Base-by-base conservation (phyloP, 2,797 vertebrate genomes). In the Pristis pectinata region DNA sequence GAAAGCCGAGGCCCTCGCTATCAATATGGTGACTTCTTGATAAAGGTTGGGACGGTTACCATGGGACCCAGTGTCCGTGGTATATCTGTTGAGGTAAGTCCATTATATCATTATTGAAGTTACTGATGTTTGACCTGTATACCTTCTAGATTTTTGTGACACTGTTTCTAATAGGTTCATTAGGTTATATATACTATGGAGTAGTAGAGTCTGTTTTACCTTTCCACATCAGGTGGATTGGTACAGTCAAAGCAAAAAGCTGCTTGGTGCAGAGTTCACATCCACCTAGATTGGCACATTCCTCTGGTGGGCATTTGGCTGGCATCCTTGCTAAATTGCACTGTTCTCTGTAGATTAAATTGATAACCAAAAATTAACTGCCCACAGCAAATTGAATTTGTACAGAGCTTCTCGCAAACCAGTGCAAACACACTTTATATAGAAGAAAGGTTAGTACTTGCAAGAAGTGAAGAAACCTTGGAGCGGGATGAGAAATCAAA, bases 51-150 rank as follows among this genome's bases (percentile, higher is more conserved):
- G 95, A 98, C 98, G 0, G 98, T 99, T 49, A 98, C 98, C 0
- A 99, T 99, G 98, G 98, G 98, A 95, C 99, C 98, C 96, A 99
- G 98, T 0, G 98, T 98, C 80, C 97, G 98, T 24, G 99, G 99
- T 82, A 99, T 99, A 93, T 98, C 99, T 0, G 98, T 99, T 94
- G 99, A 99, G 98, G 99, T 99, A 96, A 96, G 97, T 94, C 24
- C 94, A 72, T 11, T 13, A 49, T 17, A 37, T 41, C 6, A 6
- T 0, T 22, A 9, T 72, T 76, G 93, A n/a, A 34, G 24, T 67
- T 76, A 15, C 7, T 11, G 64, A 17, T 56, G 1, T 70, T 74
- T 93, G 34, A 0, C 41, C n/a, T 44, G 11, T 7, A 3, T 2
- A 17, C 9, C n/a, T n/a, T 44, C 87, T 61, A 34, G 30, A 30